A percentile compares a stretch with the other conserved stretches of the same genome.
phyloP scores from a whole-genome alignment of 2,797 vertebrate species.

The Oceanodroma leucorhoa region DNA sequence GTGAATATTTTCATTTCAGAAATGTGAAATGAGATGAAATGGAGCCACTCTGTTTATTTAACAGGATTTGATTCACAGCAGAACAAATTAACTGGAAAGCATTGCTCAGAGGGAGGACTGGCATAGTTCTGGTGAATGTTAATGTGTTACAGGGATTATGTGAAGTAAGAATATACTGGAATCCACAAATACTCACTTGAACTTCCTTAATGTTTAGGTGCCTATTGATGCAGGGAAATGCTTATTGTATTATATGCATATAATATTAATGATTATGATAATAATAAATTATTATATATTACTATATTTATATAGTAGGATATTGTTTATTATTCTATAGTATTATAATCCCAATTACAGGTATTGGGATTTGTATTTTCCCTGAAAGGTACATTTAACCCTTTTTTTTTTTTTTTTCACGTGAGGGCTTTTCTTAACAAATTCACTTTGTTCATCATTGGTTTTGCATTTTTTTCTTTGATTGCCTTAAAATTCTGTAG shows the following conservation, averaged over 20 bases:
- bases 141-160: neutral
- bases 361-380: neutral
- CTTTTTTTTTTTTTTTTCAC: neutral
- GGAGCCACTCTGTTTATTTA: neutral
- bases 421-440: neutral
- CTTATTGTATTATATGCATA: neutral
- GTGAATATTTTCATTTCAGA: neutral
- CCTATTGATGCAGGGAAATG: neutral
- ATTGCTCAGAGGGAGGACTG: neutral
- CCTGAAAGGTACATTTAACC: neutral
- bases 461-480: neutral
- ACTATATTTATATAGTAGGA: neutral
- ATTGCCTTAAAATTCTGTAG: neutral
- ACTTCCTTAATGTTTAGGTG: neutral
- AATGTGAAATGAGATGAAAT: neutral
- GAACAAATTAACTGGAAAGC: neutral
- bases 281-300: neutral
- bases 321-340: neutral
- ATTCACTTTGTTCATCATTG: neutral
- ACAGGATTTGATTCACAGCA: neutral
- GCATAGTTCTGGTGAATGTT: neutral
- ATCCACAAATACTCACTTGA: neutral
- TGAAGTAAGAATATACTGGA: neutral
- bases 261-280: neutral
- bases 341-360: neutral